Percentiles rank a stretch among this genome's conserved stretches.
phyloP scores from a whole-genome alignment of 2,888 invertebrate species.

The Leuctra nigra region DNA sequence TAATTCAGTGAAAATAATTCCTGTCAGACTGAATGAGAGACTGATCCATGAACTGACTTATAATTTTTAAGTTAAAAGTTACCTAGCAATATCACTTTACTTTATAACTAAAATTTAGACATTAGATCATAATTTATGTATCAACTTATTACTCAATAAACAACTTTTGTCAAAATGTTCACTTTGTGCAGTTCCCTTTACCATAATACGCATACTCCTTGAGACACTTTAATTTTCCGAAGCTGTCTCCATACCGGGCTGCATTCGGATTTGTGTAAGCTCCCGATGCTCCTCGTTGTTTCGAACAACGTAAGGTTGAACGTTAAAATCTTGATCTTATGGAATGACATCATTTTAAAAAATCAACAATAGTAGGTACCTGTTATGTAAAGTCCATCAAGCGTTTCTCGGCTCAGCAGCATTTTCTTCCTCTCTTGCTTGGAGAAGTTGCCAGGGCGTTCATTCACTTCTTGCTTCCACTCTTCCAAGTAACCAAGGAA shows the following conservation, averaged over 20 bases:
- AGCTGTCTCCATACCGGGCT: neutral
- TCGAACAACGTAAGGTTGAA: neutral
- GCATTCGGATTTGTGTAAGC: neutral
- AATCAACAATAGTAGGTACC: neutral
- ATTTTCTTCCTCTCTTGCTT: neutral
- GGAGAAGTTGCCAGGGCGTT: conserved; percentile 1
- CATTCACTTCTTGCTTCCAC: conserved; percentile 7
- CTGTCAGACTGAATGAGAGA: too few relatives aligned
- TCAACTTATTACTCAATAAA: too few relatives aligned
- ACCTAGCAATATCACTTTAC: too few relatives aligned
- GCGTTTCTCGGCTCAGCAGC: conserved; percentile 3
- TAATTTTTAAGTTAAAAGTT: too few relatives aligned
- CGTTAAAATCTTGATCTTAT: neutral
- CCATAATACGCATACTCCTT: neutral
- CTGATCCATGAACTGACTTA: too few relatives aligned
- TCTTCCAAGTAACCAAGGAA: conserved; percentile 9
- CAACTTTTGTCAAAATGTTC: too few relatives aligned
- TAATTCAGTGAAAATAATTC: too few relatives aligned
- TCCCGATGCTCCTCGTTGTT: conserved; percentile 1
- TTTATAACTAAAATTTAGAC: too few relatives aligned
- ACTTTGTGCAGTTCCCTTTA: too few relatives aligned
- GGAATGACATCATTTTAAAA: neutral
- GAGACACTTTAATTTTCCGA: neutral
- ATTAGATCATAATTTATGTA: too few relatives aligned
- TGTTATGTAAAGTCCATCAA: neutral